These are phyloP conservation scores for Caenorhabditis angaria DNA, from an alignment of 2,888 invertebrate genomes.

Conservation along the genomic window DNA sequence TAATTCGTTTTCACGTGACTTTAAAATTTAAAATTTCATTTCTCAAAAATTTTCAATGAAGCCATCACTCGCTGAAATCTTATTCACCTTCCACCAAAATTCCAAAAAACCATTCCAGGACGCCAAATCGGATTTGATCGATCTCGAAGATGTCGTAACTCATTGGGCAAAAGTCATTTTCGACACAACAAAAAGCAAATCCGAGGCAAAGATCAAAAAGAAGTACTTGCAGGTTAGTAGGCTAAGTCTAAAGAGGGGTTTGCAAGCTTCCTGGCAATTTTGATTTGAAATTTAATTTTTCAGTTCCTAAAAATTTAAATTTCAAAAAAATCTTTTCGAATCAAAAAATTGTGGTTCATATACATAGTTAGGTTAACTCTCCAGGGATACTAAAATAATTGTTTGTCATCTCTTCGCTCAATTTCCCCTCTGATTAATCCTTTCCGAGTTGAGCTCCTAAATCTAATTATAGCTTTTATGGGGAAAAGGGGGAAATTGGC, in stretches of 20 bases:
- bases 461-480: conserved; percentile 4
- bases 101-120: too few relatives aligned
- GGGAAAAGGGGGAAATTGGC: conserved; percentile 3
- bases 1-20: too few relatives aligned
- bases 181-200: conserved; percentile 71
- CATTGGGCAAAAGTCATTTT: conserved; percentile 73
- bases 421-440: background rate
- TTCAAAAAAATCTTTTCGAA: background rate
- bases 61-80: too few relatives aligned
- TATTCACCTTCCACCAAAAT: too few relatives aligned
- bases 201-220: conserved; percentile 64
- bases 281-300: too few relatives aligned
- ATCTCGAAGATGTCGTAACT: conserved; percentile 68
- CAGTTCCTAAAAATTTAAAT: too few relatives aligned
- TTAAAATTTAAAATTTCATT: too few relatives aligned
- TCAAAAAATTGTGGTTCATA: background rate
- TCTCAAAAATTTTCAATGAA: too few relatives aligned
- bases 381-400: background rate
- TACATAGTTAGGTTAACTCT: background rate
- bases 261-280: too few relatives aligned
- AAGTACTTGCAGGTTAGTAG: conserved; percentile 54
- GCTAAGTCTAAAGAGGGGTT: too few relatives aligned
- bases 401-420: background rate
- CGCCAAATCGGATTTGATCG: conserved; percentile 49
- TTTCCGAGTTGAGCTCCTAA: background rate